Conservation (phyloP, 2,888 invertebrate species). For the Lottia gigantea region DNA sequence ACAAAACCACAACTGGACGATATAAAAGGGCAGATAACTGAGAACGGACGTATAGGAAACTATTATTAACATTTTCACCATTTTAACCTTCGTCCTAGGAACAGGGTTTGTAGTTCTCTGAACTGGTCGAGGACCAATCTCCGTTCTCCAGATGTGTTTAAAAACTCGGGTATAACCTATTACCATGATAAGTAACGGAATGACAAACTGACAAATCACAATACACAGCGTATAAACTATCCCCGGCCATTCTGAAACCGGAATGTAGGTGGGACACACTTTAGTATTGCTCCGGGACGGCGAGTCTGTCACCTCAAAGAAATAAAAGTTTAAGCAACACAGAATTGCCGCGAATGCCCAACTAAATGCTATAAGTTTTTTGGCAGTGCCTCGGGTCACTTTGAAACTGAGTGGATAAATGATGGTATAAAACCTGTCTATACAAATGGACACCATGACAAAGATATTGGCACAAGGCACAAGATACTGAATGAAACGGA, state of each 20-base stretch:
- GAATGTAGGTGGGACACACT: slow-evolving; percentile 46
- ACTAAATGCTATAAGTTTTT: slow-evolving; percentile 52
- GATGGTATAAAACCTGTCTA: slow-evolving; percentile 66
- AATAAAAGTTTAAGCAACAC: slow-evolving; percentile 51
- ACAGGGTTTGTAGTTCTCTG: slow-evolving; percentile 59
- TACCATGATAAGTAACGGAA: slow-evolving; percentile 44
- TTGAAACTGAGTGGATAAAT: slow-evolving; percentile 66
- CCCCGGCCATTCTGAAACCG: slow-evolving; percentile 36
- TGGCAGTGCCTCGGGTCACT: slow-evolving; percentile 60
- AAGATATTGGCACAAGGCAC: slow-evolving; percentile 45
- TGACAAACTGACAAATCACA: slow-evolving; percentile 40
- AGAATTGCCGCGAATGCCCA: slow-evolving; percentile 44
- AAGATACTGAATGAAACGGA: slow-evolving; percentile 49
- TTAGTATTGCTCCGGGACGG: slow-evolving; percentile 10
- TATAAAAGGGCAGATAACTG: slow-evolving; percentile 44
- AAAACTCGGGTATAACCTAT: slow-evolving; percentile 51
- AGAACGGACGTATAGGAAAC: slow-evolving; percentile 40
- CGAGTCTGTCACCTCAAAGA: slow-evolving; percentile 38
- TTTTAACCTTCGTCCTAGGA: slow-evolving; percentile 63
- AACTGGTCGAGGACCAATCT: slow-evolving; percentile 38
- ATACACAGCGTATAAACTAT: slow-evolving; percentile 42
- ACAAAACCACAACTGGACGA: slow-evolving; percentile 42
- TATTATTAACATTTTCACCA: slow-evolving; percentile 62
- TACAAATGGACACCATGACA: slow-evolving; percentile 54
- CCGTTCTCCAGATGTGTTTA: slow-evolving; percentile 53